Base-by-base conservation (phyloP, 1,140 invertebrate species). In the Ruditapes philippinarum region DNA sequence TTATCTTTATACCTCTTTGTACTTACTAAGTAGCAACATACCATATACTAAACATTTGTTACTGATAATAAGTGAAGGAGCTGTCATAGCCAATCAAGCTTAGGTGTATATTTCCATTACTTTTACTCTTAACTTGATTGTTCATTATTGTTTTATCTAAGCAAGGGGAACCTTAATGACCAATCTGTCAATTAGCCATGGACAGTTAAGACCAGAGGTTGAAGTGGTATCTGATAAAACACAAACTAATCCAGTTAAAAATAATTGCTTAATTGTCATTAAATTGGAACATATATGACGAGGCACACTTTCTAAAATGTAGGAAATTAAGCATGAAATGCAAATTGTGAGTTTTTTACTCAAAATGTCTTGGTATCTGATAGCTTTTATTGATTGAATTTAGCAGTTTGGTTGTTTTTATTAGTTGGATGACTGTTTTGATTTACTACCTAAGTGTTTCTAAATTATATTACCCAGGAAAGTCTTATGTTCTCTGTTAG, bases 161-260 rank as follows among this genome's bases (percentile, higher is more conserved):
- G 12, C 36, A 2, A 40, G 65, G 33, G 33, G 38, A 70, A 36
- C 1, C 12, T 2, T 31, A 70, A 28, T 70, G 65, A 33, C 65
- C 65, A 70, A 70, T 38, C 11, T 70, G 33, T 70, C 65, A 70
- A 70, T 70, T 70, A 70, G 17, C 65, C 65, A 70, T 70, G 65
- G 65, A 70, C 65, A 70, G 36, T 1, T 70, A 70, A 11, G 33
- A 17, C 22, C 36, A 22, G n/a, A 33, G 65, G 36, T 70, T 38
- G 28, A 70, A 40, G 22, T 33, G 17, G n/a, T 70, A 36, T 70
- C 22, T 70, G 65, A 70, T 38, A 70, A 70, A n/a, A 70, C 12
- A 38, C 25, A 70, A 70, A 70, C 38, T 70, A 38, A 38, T 70
- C 65, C 36, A 22, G 9, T 70, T 70, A 70, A 70, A 70, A 70